Evolutionary conservation across 1,140 invertebrate species (phyloP).

Genomic region (Mercenaria mercenaria): DNA sequence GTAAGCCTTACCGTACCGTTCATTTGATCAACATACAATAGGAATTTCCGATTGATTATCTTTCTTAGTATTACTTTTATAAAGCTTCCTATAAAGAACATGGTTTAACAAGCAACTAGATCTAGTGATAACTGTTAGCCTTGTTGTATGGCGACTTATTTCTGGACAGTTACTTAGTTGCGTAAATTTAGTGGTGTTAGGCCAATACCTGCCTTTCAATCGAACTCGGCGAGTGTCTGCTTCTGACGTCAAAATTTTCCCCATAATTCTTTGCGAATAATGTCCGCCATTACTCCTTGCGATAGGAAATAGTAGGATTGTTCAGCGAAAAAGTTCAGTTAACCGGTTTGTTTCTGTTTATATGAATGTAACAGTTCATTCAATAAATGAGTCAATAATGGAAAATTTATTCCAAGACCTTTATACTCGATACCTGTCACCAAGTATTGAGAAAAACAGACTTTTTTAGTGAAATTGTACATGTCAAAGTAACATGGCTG

Average conservation of each 20-base stretch:
- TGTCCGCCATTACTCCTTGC: constrained; percentile 60
- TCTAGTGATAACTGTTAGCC: too few species aligned
- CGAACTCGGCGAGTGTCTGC: constrained; percentile 47
- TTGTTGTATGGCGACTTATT: too few species aligned
- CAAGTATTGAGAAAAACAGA: constrained; percentile 40
- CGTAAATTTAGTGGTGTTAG: too few species aligned
- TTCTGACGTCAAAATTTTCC: constrained; percentile 46
- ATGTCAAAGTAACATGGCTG: constrained; percentile 64
- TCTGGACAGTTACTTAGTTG: too few species aligned
- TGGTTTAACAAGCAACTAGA: too few species aligned
- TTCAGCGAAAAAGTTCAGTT: constrained; percentile 32
- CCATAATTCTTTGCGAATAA: constrained; percentile 48
- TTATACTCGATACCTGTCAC: background rate
- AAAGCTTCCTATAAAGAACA: too few species aligned
- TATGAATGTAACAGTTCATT: constrained; percentile 42
- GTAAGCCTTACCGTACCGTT: too few species aligned
- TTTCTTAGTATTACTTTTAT: too few species aligned
- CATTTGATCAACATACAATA: too few species aligned
- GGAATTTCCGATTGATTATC: too few species aligned
- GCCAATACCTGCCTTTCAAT: background rate
- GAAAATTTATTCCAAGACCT: background rate
- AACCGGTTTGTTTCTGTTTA: background rate
- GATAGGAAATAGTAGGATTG: constrained; percentile 50
- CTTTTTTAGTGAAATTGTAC: constrained; percentile 56
- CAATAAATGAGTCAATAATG: constrained; percentile 3